Base-by-base conservation (phyloP, 1,140 invertebrate genomes). In the Brachystomella parvula region DNA sequence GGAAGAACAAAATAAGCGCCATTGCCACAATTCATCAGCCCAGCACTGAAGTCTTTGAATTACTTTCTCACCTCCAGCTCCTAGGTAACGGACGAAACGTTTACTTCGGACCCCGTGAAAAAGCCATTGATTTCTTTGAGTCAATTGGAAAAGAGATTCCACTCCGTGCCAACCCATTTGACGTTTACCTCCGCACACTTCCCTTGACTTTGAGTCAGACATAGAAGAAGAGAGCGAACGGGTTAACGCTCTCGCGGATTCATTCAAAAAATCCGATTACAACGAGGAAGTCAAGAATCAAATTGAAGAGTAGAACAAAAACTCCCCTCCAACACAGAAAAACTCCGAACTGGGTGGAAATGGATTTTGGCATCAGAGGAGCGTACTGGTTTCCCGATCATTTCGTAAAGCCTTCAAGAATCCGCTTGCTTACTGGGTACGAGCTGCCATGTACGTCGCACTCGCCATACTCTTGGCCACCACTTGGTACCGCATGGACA, bases 51-150 rank as follows among this genome's bases (percentile, higher is more conserved):
- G 74, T 80, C 9, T 81, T 79, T 64, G 67, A 69, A 26, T 75
- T 80, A 68, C 81, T 81, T 69, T 76, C 81, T 69, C 74, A 75
- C 59, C n/a, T 77, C n/a, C 53, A 82, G 15, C 70, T 81, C 30
- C 71, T 83, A 19, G 64, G 83, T 65, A 80, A 85, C 71, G 83
- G 83, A 1, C 70, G 80, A 57, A 76, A 82, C 15, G 82, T 80
- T 0, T 84, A 78, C 70, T 76, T 81, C 70, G 83, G 83, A 29
- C 67, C 76, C 3, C 15, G 58, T 3, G 58, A 60, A 19, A 29
- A 24, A 9, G 58, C 58, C 29, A 60, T 60, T 24, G 15, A 6
- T 30, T 60, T 28, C 29, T 60, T 60, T 60, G 58, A 60, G 17
- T n/a, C 29, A 15, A 60, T 60, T 33, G 58, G 58, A 31, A 9